phyloP scores from a whole-genome alignment of 2,888 invertebrate species.

The Drosophila rellima region DNA sequence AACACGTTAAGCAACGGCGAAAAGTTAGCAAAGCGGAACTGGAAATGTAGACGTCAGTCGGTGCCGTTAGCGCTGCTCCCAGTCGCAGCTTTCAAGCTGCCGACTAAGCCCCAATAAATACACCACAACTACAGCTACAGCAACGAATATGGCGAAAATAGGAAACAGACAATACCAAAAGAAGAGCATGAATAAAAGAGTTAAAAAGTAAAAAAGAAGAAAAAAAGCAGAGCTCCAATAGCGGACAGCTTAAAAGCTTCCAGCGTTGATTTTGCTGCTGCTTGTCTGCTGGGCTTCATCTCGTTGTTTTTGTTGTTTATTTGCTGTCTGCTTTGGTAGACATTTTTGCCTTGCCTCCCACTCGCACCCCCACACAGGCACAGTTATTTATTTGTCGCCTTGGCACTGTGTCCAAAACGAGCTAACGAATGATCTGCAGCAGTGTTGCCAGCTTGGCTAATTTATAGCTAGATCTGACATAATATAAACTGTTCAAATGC shows the following conservation, averaged over 20 bases:
- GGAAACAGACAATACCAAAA: slow-evolving; percentile 47
- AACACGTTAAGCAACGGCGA: slow-evolving; percentile 70
- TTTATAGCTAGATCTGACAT: neutral
- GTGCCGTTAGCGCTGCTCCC: slow-evolving; percentile 74
- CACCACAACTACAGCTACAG: slow-evolving; percentile 31
- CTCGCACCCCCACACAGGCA: slow-evolving; percentile 35
- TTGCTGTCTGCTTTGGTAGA: slow-evolving; percentile 46
- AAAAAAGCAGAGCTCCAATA: slow-evolving; percentile 38
- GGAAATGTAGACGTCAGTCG: slow-evolving; percentile 61
- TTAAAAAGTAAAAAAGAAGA: neutral
- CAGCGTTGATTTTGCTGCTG: slow-evolving; percentile 3
- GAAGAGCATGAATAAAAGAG: slow-evolving; percentile 26
- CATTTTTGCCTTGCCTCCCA: slow-evolving; percentile 38
- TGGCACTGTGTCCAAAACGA: slow-evolving; percentile 57
- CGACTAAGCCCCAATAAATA: slow-evolving; percentile 43
- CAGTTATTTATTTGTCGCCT: slow-evolving; percentile 54
- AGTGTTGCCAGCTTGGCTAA: slow-evolving; percentile 12
- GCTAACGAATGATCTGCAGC: slow-evolving; percentile 41
- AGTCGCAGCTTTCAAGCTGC: slow-evolving; percentile 58
- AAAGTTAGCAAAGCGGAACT: slow-evolving; percentile 81
- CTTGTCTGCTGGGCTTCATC: slow-evolving; percentile 5
- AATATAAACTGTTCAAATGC: too few relatives aligned
- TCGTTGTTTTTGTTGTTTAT: slow-evolving; percentile 38
- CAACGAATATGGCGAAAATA: slow-evolving; percentile 55
- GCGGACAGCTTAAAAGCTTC: slow-evolving; percentile 56